phyloP scores from a whole-genome alignment of 2,113 vertebrate species.

The Cichladusa arquata region DNA sequence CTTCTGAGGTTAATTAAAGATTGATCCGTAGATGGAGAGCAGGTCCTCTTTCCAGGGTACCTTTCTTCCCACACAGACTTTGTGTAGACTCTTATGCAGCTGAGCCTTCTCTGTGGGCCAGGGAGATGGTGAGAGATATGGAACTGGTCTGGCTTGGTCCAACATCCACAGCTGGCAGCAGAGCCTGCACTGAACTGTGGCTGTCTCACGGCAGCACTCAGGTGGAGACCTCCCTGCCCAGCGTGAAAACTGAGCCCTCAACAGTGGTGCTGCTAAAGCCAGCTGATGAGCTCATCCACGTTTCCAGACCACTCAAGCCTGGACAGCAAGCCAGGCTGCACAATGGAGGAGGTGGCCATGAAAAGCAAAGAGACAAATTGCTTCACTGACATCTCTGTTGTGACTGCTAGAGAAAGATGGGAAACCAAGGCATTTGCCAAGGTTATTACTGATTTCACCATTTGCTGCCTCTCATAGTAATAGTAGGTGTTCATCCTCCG shows the following conservation, averaged over 20 bases:
- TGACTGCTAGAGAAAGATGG: neutral
- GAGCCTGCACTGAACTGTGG: neutral
- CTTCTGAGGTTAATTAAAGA: neutral
- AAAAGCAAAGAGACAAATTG: neutral
- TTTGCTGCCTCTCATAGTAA: neutral
- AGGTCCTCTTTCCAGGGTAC: neutral
- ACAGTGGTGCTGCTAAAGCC: neutral
- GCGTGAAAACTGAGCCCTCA: neutral
- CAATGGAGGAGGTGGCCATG: neutral
- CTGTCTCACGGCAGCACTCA: rapidly evolving
- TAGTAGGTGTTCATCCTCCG: neutral
- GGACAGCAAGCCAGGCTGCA: neutral
- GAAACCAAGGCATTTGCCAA: neutral
- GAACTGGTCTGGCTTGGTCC: neutral
- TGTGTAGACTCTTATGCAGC: rapidly evolving
- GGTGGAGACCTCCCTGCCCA: neutral
- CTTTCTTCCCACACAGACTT: neutral
- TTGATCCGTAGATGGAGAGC: neutral
- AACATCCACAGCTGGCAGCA: neutral
- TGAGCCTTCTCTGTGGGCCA: neutral
- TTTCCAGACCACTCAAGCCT: neutral
- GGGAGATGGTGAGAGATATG: neutral
- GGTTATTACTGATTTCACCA: neutral
- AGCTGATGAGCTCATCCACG: neutral
- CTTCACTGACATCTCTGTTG: neutral